phyloP scores from a whole-genome alignment of 2,113 vertebrate genomes.

The Vombatus ursinus region DNA sequence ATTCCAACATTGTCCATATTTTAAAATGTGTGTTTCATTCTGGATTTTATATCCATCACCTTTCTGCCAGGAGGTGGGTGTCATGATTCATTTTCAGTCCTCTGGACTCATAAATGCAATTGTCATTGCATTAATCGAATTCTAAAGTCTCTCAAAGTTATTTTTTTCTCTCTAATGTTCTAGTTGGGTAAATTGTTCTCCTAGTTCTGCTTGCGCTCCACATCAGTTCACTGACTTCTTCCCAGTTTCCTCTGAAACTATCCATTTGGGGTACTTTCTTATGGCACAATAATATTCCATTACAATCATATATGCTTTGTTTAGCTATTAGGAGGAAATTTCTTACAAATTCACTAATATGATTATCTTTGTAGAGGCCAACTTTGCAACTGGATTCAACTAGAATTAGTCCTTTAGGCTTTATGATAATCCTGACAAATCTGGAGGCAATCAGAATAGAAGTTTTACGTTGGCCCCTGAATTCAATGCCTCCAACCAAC shows the following conservation, averaged over 20 bases:
- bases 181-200: background rate
- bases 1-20: background rate
- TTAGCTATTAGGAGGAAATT: background rate
- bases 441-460: background rate
- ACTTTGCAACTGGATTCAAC: background rate
- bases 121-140: background rate
- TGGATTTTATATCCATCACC: background rate
- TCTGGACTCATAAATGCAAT: background rate
- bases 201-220: background rate
- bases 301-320: background rate
- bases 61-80: background rate
- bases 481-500: background rate
- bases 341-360: background rate
- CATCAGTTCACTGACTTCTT: background rate
- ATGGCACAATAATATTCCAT: background rate
- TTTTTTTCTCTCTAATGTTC: background rate
- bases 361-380: background rate
- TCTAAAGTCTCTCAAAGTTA: background rate
- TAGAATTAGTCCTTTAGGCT: background rate
- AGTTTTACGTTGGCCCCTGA: background rate
- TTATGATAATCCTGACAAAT: background rate
- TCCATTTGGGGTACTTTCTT: background rate
- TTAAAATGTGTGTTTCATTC: background rate
- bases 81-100: background rate
- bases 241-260: background rate